A percentile compares a stretch with the other conserved stretches of the same genome.
These are phyloP conservation scores for Orestias chungarensis DNA, from an alignment of 2,797 vertebrate species.

Conservation along the genomic window DNA sequence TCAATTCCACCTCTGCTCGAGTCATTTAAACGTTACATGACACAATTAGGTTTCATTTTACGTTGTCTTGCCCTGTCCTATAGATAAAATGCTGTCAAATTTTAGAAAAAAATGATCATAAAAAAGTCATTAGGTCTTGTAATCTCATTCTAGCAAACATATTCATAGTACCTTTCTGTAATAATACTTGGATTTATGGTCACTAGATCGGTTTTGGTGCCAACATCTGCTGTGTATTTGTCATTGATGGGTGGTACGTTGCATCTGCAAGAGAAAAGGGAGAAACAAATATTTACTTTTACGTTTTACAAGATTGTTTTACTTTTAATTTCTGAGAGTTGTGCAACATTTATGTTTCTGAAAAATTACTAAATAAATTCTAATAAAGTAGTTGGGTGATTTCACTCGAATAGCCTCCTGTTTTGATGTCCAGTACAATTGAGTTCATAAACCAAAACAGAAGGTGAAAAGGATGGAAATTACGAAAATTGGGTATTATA, in stretches of 20 bases:
- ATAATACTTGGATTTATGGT: slow-evolving; percentile 99
- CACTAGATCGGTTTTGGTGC: slow-evolving; percentile 96
- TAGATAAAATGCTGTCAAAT: too few relatives aligned
- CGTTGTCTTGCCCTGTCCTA: background rate
- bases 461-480: background rate
- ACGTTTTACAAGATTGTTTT: background rate
- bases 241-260: slow-evolving; percentile 96
- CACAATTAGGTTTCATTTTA: background rate
- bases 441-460: background rate
- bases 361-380: background rate
- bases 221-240: slow-evolving; percentile 91
- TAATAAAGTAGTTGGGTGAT: background rate
- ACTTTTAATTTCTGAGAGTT: background rate
- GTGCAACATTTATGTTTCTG: background rate
- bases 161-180: slow-evolving; percentile 87
- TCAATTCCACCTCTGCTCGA: too few relatives aligned
- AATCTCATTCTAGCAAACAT: background rate
- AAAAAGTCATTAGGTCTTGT: background rate
- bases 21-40: too few relatives aligned
- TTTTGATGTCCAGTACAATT: background rate
- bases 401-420: background rate
- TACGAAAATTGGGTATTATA: background rate
- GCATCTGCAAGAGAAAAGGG: slow-evolving; percentile 82
- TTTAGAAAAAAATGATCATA: background rate
- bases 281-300: background rate